Evolutionary conservation across 2,888 invertebrate genomes (phyloP), one percentile per base, ranked within the genome.

Genomic region (Neocrepidodera transversa): DNA sequence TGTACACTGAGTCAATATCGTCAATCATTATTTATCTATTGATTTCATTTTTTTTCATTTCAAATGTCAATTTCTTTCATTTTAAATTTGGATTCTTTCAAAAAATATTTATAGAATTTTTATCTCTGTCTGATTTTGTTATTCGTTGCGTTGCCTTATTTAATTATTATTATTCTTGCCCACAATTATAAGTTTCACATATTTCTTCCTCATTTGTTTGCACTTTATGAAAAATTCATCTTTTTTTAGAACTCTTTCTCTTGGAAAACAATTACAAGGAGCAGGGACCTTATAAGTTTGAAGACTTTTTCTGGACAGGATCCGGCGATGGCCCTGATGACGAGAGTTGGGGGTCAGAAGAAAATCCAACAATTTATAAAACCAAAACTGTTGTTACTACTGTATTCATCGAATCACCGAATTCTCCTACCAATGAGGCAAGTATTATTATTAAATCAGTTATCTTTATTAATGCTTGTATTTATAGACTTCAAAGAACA

Each of bases 231-330:
- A n/a, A n/a, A n/a, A n/a, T n/a, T n/a, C n/a, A n/a, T n/a, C n/a
- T n/a, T 54, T 56, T 66, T 73, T 10, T 63, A 77, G 77, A 76
- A 49, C 57, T 78, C 11, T 63, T 76, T 5, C 64, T 76, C 18
- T 58, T 76, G 49, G 75, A 76, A 53, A 73, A 69, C 49, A 64
- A 64, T 7, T 71, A 74, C 53, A 65, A 67, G 26, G 70, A 73
- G 14, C 69, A 71, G 53, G 69, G 71, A 52, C 74, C 77, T 10
- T 83, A 83, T 68, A 86, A 86, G 38, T 80, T 93, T 56, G 92
- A 93, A 72, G 93, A 93, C 77, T 94, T 93, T 79, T 90, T 94
- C 78, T 93, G 93, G 93, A 92, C 92, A 0, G 93, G 93, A 0
- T 90, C 91, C 0, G 93, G 93, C 0, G 93, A 93, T 74, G 92